Conservation (phyloP, 2,797 vertebrate genomes). For the Neostethus bicornis region DNA sequence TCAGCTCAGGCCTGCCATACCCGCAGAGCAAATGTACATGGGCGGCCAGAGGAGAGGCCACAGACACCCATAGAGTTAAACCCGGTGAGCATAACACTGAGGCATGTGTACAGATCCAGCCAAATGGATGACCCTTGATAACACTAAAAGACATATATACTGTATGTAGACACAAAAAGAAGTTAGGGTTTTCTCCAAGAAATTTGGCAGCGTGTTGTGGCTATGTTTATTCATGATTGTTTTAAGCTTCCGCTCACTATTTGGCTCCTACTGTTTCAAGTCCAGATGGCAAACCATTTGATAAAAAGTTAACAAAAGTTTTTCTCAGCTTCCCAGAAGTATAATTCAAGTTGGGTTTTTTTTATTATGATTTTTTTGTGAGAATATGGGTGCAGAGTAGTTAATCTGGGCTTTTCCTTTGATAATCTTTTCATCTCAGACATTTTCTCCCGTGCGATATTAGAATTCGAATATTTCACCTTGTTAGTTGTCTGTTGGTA, state of each 20-base stretch:
- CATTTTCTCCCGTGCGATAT: slow-evolving; percentile 24
- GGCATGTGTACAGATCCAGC: slow-evolving; percentile 67
- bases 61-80: slow-evolving; percentile 80
- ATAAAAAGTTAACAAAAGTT: slow-evolving; percentile 79
- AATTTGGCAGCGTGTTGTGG: slow-evolving; percentile 73
- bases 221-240: slow-evolving; percentile 76
- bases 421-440: slow-evolving; percentile 1
- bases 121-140: slow-evolving; percentile 77
- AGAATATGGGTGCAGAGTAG: slow-evolving; percentile 29
- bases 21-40: slow-evolving; percentile 84
- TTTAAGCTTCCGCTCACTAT: slow-evolving; percentile 77
- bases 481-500: slow-evolving; percentile 61
- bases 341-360: slow-evolving; percentile 54
- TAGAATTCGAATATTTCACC: slow-evolving; percentile 69
- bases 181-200: slow-evolving; percentile 67
- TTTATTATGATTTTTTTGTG: slow-evolving; percentile 58
- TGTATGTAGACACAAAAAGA: slow-evolving; percentile 40
- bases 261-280: slow-evolving; percentile 77
- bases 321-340: slow-evolving; percentile 61
- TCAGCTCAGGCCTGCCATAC: slow-evolving; percentile 84
- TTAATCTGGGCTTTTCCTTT: neutral
- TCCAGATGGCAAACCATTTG: slow-evolving; percentile 81
- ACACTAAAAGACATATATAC: slow-evolving; percentile 74
- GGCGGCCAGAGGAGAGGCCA: slow-evolving; percentile 82
- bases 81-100: slow-evolving; percentile 78